phyloP scores from a whole-genome alignment of 2,797 vertebrate species.

The Microctenopoma lineatum region DNA sequence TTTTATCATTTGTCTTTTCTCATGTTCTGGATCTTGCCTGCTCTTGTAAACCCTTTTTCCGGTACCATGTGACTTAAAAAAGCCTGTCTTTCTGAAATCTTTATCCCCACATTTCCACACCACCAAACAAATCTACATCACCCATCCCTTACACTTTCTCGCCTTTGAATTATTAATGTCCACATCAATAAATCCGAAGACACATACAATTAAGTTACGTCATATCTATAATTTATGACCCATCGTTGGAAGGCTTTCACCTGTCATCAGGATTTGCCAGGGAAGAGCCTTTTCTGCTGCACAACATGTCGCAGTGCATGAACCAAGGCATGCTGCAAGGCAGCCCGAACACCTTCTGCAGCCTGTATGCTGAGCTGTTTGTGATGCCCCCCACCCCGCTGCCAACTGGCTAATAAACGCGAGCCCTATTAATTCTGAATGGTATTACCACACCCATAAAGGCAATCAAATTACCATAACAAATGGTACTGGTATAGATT shows the following conservation, averaged over 20 bases:
- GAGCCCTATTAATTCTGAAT: slow-evolving; percentile 22
- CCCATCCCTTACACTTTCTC: slow-evolving; percentile 6
- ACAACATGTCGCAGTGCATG: slow-evolving; percentile 34
- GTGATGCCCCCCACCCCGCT: slow-evolving; percentile 26
- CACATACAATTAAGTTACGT: slow-evolving; percentile 64
- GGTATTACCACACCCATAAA: slow-evolving; percentile 32
- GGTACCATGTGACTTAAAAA: slow-evolving; percentile 37
- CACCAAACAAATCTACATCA: slow-evolving; percentile 40
- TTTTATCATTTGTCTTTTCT: background rate
- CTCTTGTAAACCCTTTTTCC: slow-evolving; percentile 20
- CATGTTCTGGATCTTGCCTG: background rate
- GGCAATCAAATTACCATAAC: background rate
- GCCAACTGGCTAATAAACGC: slow-evolving; percentile 3
- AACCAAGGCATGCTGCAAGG: slow-evolving; percentile 37
- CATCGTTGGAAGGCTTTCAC: slow-evolving; percentile 54
- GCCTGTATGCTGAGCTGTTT: slow-evolving; percentile 23
- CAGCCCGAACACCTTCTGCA: slow-evolving; percentile 25
- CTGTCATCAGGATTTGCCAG: slow-evolving; percentile 52
- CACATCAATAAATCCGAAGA: slow-evolving; percentile 66
- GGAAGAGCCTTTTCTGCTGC: slow-evolving; percentile 35
- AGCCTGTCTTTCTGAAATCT: slow-evolving; percentile 18
- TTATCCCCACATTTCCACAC: slow-evolving; percentile 48
- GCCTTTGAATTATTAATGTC: slow-evolving; percentile 62
- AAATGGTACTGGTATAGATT: slow-evolving; percentile 1
- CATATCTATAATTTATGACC: slow-evolving; percentile 61